These are phyloP conservation scores for Shinisaurus crocodilurus DNA, from an alignment of 2,113 vertebrate species.

Conservation along the genomic window DNA sequence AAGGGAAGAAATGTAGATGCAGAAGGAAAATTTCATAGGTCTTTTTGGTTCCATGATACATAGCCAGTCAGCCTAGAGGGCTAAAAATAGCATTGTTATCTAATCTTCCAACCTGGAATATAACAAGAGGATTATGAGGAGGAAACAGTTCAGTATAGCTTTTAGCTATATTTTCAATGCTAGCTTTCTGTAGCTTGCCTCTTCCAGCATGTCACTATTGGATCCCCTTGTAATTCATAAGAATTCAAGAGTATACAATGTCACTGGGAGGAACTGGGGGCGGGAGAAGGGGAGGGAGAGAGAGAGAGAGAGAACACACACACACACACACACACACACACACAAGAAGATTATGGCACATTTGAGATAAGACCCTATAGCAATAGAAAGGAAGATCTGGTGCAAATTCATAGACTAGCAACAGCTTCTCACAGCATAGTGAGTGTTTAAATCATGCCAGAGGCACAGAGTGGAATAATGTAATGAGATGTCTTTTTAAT, in stretches of 20 bases:
- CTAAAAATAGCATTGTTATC: conserved; percentile 66
- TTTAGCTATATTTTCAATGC: conserved; percentile 61
- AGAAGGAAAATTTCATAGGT: conserved; percentile 62
- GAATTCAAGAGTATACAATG: conserved; percentile 61
- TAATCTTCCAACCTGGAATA: conserved; percentile 55
- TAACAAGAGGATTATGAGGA: conserved; percentile 59
- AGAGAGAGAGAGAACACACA: background rate
- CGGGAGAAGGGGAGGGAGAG: conserved; percentile 50
- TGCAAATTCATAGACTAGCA: background rate
- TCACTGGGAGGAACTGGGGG: conserved; percentile 17
- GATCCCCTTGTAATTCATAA: conserved; percentile 51
- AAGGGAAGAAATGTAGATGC: conserved; percentile 29
- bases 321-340: too few species aligned
- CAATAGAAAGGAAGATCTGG: conserved; percentile 36
- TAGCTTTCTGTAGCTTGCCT: conserved; percentile 45
- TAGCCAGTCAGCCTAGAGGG: conserved; percentile 33
- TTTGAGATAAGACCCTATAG: conserved; percentile 59
- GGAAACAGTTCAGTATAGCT: conserved; percentile 58
- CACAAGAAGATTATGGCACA: conserved; percentile 51
- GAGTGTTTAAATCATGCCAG: conserved; percentile 45
- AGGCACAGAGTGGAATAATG: background rate
- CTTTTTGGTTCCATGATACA: conserved; percentile 36
- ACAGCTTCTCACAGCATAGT: conserved; percentile 5
- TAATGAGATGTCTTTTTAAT: conserved; percentile 37
- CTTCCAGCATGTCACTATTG: conserved; percentile 36